Conservation (phyloP, 2,113 vertebrate genomes). For the Laticauda colubrina region DNA sequence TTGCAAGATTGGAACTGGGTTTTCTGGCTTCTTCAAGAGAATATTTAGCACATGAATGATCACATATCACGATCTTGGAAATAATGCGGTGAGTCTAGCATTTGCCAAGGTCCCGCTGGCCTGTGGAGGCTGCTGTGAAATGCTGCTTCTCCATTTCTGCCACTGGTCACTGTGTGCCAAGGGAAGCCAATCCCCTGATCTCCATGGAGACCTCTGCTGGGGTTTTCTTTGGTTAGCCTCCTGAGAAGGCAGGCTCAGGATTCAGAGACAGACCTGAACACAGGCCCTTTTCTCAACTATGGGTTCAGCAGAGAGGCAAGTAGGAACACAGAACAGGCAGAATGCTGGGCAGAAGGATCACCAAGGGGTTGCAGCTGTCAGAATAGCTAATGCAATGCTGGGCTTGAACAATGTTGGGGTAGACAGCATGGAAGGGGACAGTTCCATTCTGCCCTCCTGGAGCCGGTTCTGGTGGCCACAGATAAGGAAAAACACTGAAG, state of each 20-base stretch:
- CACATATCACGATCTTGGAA: not conserved
- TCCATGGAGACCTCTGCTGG: not conserved
- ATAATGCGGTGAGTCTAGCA: not conserved
- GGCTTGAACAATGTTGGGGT: too few relatives aligned
- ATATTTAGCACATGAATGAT: not conserved
- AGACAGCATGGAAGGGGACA: too few relatives aligned
- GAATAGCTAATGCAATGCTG: not conserved
- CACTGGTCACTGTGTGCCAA: not conserved
- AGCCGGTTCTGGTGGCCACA: too few relatives aligned
- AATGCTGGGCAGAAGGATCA: not conserved
- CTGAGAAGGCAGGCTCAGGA: too few relatives aligned
- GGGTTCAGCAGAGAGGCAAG: too few relatives aligned
- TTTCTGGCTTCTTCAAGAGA: not conserved
- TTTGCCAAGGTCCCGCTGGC: not conserved
- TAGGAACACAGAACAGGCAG: not conserved
- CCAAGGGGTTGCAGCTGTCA: not conserved
- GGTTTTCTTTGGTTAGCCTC: not conserved
- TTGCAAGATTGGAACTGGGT: not conserved
- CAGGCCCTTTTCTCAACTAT: too few relatives aligned
- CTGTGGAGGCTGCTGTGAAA: not conserved
- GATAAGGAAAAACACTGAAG: too few relatives aligned
- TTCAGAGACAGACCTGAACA: too few relatives aligned
- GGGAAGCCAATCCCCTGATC: not conserved
- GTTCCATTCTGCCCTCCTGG: too few relatives aligned
- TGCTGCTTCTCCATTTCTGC: not conserved